Evolutionary conservation across 1,140 invertebrate genomes (phyloP).

Genomic region (Zaprionus africanus): DNA sequence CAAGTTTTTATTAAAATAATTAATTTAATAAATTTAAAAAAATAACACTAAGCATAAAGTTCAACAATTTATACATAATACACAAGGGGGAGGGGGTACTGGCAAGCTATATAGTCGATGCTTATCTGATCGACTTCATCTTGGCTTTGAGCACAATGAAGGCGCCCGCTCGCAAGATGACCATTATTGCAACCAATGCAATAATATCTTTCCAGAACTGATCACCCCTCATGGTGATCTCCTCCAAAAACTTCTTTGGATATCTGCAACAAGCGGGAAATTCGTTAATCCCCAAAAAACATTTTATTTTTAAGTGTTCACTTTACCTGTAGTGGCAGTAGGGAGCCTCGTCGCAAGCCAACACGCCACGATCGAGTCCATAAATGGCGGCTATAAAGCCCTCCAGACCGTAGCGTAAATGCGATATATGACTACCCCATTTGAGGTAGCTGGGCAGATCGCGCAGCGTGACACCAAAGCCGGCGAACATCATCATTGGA

Average conservation of each 20-base stretch:
- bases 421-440: slow-evolving; percentile 95
- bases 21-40: slow-evolving; percentile 86
- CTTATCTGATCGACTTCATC: slow-evolving; percentile 76
- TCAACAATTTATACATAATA: slow-evolving; percentile 91
- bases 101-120: slow-evolving; percentile 69
- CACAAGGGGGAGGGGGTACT: slow-evolving; percentile 85
- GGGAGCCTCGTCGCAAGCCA: slow-evolving; percentile 87
- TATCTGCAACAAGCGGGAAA: slow-evolving; percentile 85
- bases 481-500: slow-evolving; percentile 95
- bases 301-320: not conserved
- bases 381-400: slow-evolving; percentile 93
- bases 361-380: slow-evolving; percentile 88
- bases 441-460: slow-evolving; percentile 92
- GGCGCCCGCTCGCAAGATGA: slow-evolving; percentile 89
- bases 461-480: slow-evolving; percentile 90
- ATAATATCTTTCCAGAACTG: slow-evolving; percentile 93
- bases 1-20: slow-evolving; percentile 68
- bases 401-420: slow-evolving; percentile 95
- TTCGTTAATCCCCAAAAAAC: not conserved
- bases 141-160: slow-evolving; percentile 89
- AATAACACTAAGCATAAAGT: slow-evolving; percentile 90
- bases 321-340: slow-evolving; percentile 91
- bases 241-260: slow-evolving; percentile 89
- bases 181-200: slow-evolving; percentile 89
- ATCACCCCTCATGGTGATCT: slow-evolving; percentile 92